phyloP scores from a whole-genome alignment of 2,888 invertebrate genomes.

The Mythimna albipuncta region DNA sequence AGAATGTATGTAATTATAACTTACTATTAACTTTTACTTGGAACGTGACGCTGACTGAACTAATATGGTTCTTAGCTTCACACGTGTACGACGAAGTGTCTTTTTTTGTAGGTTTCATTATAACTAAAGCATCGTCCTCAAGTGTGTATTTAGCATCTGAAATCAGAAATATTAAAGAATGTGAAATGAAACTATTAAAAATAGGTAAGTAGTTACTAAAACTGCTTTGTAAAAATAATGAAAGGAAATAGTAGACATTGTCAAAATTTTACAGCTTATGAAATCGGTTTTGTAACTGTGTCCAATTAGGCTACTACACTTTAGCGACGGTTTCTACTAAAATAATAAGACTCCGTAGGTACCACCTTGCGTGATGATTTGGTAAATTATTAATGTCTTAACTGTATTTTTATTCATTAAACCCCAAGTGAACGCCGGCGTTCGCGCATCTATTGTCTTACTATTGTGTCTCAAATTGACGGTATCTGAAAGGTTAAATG shows the following conservation, averaged over 20 bases:
- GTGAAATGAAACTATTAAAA: too few relatives aligned
- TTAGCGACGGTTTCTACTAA: too few relatives aligned
- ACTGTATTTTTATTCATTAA: too few relatives aligned
- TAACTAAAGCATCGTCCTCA: slow-evolving; percentile 46
- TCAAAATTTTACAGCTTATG: too few relatives aligned
- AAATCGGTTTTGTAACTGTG: neutral
- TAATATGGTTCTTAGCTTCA: slow-evolving; percentile 47
- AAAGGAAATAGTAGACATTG: too few relatives aligned
- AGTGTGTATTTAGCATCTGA: slow-evolving; percentile 49
- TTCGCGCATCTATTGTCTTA: too few relatives aligned
- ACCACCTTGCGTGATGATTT: neutral
- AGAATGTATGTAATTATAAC: slow-evolving; percentile 9
- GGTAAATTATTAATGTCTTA: neutral
- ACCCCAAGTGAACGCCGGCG: too few relatives aligned
- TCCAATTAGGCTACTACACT: neutral
- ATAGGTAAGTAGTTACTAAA: too few relatives aligned
- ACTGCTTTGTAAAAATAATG: too few relatives aligned
- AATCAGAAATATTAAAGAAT: slow-evolving; percentile 8
- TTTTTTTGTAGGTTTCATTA: slow-evolving; percentile 38
- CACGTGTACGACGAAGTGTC: slow-evolving; percentile 49
- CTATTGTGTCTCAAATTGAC: too few relatives aligned
- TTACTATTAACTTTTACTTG: slow-evolving; percentile 39
- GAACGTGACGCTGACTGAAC: slow-evolving; percentile 18
- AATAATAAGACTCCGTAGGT: neutral
- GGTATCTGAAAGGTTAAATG: neutral